Evolutionary conservation across 2,113 vertebrate genomes (phyloP).

Genomic region (Dipodomys ordii): DNA sequence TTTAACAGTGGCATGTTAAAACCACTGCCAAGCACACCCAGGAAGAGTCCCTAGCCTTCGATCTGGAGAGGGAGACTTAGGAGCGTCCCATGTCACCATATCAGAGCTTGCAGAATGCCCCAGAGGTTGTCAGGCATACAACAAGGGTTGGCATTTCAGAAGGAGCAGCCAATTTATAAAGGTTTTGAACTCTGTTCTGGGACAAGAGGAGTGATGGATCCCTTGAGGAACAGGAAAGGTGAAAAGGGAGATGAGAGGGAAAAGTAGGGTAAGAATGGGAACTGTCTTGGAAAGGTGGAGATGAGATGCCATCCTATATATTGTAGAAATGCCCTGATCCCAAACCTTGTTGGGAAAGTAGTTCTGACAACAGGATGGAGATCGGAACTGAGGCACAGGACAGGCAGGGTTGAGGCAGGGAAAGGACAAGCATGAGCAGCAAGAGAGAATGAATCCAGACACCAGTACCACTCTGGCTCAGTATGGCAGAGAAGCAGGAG

Average conservation of each 20-base stretch:
- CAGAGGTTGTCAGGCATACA: not conserved
- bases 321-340: not conserved
- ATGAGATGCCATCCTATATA: not conserved
- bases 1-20: not conserved
- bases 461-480: not conserved
- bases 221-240: not conserved
- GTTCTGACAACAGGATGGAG: not conserved
- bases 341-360: not conserved
- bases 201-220: not conserved
- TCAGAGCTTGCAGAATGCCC: not conserved
- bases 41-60: not conserved
- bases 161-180: not conserved
- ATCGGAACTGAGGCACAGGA: not conserved
- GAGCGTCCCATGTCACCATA: not conserved
- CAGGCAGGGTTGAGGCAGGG: too few species aligned
- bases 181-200: not conserved
- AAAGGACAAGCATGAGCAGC: not conserved
- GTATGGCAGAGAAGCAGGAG: rapidly evolving
- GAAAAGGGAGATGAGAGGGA: not conserved
- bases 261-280: not conserved
- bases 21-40: too few species aligned
- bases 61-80: not conserved
- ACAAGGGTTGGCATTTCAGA: not conserved
- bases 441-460: not conserved
- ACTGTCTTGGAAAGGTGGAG: not conserved